Evolutionary conservation across 2,888 invertebrate species (phyloP), one percentile per base, ranked within the genome.

Genomic region (Eupithecia subfuscata): DNA sequence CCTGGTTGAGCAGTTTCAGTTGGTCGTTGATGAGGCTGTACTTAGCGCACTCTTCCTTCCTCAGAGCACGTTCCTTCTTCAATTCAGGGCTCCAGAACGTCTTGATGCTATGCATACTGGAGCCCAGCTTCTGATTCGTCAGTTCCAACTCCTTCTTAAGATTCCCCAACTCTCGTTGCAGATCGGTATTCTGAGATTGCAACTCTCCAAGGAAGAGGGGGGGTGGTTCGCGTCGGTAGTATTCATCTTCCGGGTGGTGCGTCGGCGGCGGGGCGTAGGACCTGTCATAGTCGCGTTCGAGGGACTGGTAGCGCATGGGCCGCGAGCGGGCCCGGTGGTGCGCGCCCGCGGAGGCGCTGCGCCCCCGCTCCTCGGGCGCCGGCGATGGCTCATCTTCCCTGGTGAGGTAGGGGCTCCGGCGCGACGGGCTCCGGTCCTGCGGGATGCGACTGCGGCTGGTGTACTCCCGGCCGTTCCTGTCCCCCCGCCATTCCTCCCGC

Each of bases 1-100:
- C 99, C 86, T 98, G 98, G 95, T 98, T 98, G 91, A 99, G 97
- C 89, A 99, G 96, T 94, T 98, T 99, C 84, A 99, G 96, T 95
- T 99, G 99, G 95, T 99, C 99, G 91, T 98, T 98, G 92, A 99
- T 98, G 91, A 99, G 96, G 92, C 98, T 98, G 95, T 98, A 99
- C 94, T 99, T 99, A 88, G 98, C 98, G 91, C 98, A 98, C 94
- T 99, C 99, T 93, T 99, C 99, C 91, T 99, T 99, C 84, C 99
- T 96, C 85, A 99, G 92, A 71, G 99, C 98, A 81, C 99, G 95
- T 95, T 99, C 99, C 94, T 99, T 99, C 95, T 99, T 99, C 91
- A 99, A 95, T 95, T 99, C 99, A 30, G 99, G 99, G 90, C 99
- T 99, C 99, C 99, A 99, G 95, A 99, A 99, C 74, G 99, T 99